Evolutionary conservation across 2,113 vertebrate species (phyloP).

Genomic region (rat (Rattus norvegicus)): GRCr8 NC_086032.1:55982001-55982500

Average conservation of each 20-base stretch:
- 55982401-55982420: background rate
- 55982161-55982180: background rate
- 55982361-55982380: background rate
- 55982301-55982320: background rate
- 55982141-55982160: background rate
- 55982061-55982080: background rate
- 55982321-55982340: background rate
- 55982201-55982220: background rate
- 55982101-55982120: background rate
- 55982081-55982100: background rate
- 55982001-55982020: accelerated
- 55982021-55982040: background rate
- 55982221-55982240: background rate
- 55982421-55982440: background rate
- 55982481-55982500: too few species aligned
- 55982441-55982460: background rate
- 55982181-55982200: background rate
- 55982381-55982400: background rate
- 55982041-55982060: background rate
- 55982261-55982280: background rate
- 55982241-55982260: too few species aligned
- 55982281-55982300: too few species aligned
- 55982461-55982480: too few species aligned
- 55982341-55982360: background rate
- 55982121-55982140: background rate